phyloP scores from a whole-genome alignment of 2,113 vertebrate genomes.

The Madoqua kirkii region DNA sequence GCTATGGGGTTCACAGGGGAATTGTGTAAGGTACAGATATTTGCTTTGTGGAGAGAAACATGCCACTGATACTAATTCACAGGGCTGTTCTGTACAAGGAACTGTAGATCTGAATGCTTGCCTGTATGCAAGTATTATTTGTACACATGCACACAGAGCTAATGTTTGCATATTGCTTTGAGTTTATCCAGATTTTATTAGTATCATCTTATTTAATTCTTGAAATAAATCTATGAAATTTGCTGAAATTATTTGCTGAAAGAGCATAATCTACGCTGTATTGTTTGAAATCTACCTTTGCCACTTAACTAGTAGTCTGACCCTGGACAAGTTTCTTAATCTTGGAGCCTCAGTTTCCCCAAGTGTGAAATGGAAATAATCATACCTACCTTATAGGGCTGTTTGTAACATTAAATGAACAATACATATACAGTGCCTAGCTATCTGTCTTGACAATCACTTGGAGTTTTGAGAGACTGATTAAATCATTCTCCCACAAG shows the following conservation, averaged over 20 bases:
- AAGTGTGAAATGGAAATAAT: not conserved
- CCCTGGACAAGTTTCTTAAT: not conserved
- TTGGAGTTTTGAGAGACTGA: not conserved
- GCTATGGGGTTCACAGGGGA: conserved; percentile 54
- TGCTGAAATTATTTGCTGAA: not conserved
- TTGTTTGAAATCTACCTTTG: not conserved
- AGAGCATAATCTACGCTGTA: not conserved
- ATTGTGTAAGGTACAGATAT: conserved; percentile 54
- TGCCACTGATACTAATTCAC: conserved; percentile 24
- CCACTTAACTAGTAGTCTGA: not conserved
- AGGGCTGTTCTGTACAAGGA: not conserved
- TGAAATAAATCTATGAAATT: not conserved
- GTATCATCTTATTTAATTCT: conserved; percentile 3
- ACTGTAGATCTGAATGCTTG: not conserved
- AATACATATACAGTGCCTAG: not conserved
- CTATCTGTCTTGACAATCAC: not conserved
- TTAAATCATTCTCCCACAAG: not conserved
- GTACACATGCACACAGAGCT: not conserved
- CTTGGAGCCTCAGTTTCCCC: not conserved
- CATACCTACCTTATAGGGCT: not conserved
- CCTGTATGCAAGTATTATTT: not conserved
- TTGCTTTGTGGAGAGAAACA: conserved; percentile 47
- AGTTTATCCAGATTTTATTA: not conserved
- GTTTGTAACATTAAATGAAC: not conserved
- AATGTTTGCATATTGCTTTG: not conserved